Conservation (phyloP, 2,888 invertebrate species). For the Tachina grossa region DNA sequence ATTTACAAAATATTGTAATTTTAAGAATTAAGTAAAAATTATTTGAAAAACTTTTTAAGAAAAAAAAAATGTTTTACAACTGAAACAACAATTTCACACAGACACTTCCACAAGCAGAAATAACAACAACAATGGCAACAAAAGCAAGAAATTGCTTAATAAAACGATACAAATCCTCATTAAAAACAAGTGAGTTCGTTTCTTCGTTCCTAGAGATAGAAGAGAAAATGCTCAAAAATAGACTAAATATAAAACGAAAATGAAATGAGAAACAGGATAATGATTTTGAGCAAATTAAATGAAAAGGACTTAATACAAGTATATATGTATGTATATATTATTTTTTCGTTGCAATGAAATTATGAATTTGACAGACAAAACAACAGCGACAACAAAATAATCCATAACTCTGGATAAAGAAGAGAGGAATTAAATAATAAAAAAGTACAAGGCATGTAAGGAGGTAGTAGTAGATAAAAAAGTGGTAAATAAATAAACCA, state of each 20-base stretch:
- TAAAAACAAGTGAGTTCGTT: slow-evolving; percentile 71
- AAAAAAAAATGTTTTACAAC: slow-evolving; percentile 76
- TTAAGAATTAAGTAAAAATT: slow-evolving; percentile 81
- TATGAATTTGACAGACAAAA: slow-evolving; percentile 81
- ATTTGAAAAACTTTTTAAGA: slow-evolving; percentile 79
- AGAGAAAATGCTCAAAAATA: slow-evolving; percentile 34
- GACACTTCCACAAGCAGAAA: slow-evolving; percentile 7
- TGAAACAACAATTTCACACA: slow-evolving; percentile 67
- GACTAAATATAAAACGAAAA: slow-evolving; percentile 43
- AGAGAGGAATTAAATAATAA: slow-evolving; percentile 70
- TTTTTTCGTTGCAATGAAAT: slow-evolving; percentile 73
- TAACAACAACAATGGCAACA: slow-evolving; percentile 1
- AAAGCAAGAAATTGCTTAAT: not conserved
- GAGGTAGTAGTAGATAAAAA: slow-evolving; percentile 29
- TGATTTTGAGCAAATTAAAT: slow-evolving; percentile 37
- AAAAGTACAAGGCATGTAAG: not conserved
- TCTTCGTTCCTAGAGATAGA: not conserved
- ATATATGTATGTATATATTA: slow-evolving; percentile 22
- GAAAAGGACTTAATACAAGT: slow-evolving; percentile 56
- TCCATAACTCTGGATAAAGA: slow-evolving; percentile 81
- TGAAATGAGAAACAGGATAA: slow-evolving; percentile 52
- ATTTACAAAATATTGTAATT: slow-evolving; percentile 75
- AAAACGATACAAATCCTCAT: slow-evolving; percentile 81
- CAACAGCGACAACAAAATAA: slow-evolving; percentile 79
- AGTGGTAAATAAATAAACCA: slow-evolving; percentile 48